Base-by-base conservation (phyloP, 2,113 vertebrate genomes). In the Halichoeres trimaculatus region DNA sequence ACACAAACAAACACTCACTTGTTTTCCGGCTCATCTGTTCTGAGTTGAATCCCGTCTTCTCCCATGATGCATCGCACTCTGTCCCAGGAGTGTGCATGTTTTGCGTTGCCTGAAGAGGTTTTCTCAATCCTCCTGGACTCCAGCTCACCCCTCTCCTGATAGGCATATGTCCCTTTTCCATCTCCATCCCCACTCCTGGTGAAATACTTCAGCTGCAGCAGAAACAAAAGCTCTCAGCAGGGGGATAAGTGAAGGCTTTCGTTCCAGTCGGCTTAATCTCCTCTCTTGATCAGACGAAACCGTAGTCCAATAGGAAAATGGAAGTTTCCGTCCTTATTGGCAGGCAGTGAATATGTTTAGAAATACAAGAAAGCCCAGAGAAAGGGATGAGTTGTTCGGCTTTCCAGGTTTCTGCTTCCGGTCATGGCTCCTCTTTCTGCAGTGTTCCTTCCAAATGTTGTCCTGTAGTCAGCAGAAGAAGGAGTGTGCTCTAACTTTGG, bases 1-100 rank as follows among this genome's bases (percentile, higher is more conserved):
- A 76, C 30, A 78, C 74, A 84, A 78, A 87, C 63, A 89, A 89
- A 82, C 53, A 91, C 92, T 94, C 90, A 95, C 94, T 94, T 90
- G 93, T 94, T 93, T 92, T 94, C 68, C 82, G 79, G 47, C 74
- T 86, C 66, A 86, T 83, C 68, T 81, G 84, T 68, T 93, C 90
- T 52, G 55, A 84, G 75, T 88, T 91, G 70, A 88, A 78, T 82
- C 68, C 87, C 20, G 86, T 80, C 52, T 79, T 89, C 68, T 90
- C 90, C 89, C 88, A 91, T 65, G 91, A 82, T 61, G 82, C 78
- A 83, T 48, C 65, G 84, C 76, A 74, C 19, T 91, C 81, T 10
- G 74, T 88, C 68, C 67, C 88, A 35, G 17, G 41, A 48, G 79
- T 71, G 38, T 85, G 69, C 19, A 38, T 36, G 14, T 86, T 86